These are phyloP conservation scores for Leguminivora glycinivorella DNA, from an alignment of 1,140 invertebrate genomes.

Conservation along the genomic window DNA sequence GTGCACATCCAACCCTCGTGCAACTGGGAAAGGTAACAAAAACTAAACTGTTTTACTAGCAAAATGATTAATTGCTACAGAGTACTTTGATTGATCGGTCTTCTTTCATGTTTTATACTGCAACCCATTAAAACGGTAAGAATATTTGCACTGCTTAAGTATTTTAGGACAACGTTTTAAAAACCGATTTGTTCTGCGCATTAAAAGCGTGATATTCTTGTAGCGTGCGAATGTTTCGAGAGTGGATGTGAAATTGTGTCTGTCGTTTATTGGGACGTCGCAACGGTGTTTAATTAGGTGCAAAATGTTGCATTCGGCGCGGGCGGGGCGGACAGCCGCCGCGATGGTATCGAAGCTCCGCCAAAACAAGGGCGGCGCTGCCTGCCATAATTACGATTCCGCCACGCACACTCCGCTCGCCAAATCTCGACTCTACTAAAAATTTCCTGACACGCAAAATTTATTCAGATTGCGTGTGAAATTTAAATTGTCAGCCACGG, in stretches of 20 bases:
- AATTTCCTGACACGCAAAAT: conserved; percentile 70
- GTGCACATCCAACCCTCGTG: conserved; percentile 25
- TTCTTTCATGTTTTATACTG: conserved; percentile 47
- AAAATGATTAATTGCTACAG: conserved; percentile 67
- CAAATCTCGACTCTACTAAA: conserved; percentile 67
- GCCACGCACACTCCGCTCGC: conserved; percentile 51
- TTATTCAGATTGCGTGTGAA: conserved; percentile 67
- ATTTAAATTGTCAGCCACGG: conserved; percentile 57
- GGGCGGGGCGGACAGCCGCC: conserved; percentile 35
- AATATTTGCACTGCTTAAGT: conserved; percentile 45
- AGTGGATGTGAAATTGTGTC: conserved; percentile 35
- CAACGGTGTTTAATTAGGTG: conserved; percentile 58
- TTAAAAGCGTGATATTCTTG: conserved; percentile 55
- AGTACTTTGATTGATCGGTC: conserved; percentile 61
- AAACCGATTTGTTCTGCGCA: conserved; percentile 64
- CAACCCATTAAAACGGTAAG: conserved; percentile 33
- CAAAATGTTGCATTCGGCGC: conserved; percentile 52
- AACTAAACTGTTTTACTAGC: conserved; percentile 41
- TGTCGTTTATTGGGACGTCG: conserved; percentile 34
- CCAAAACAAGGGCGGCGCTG: conserved; percentile 53
- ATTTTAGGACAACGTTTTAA: conserved; percentile 59
- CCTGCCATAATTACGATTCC: conserved; percentile 61
- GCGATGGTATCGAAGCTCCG: conserved; percentile 60
- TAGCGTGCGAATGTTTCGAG: conserved; percentile 57
- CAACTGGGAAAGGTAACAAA: conserved; percentile 41